Conservation (phyloP, 2,113 vertebrate genomes). For the Dinomys branickii region DNA sequence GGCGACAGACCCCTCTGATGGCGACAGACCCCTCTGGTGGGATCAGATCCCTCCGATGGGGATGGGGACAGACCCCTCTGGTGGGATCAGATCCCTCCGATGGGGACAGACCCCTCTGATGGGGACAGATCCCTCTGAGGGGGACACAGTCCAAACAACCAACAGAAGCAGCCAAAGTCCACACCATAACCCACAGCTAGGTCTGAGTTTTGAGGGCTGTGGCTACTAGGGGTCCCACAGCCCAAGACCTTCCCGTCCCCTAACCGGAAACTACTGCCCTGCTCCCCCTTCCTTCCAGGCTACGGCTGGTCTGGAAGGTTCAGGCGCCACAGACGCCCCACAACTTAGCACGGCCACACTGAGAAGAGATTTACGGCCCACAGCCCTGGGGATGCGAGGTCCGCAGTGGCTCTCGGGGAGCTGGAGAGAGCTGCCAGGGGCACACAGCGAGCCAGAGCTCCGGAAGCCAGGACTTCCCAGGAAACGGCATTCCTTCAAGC, state of each 20-base stretch:
- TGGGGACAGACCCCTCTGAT: background rate
- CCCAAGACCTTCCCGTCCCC: background rate
- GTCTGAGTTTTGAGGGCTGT: background rate
- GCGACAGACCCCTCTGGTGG: no score
- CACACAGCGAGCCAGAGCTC: slow-evolving; percentile 51
- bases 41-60: accelerated
- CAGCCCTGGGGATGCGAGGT: slow-evolving; percentile 56
- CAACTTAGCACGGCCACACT: slow-evolving; percentile 46
- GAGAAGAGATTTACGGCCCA: slow-evolving; percentile 55
- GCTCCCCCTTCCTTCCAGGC: no score
- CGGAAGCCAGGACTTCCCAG: background rate
- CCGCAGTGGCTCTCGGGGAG: slow-evolving; percentile 70
- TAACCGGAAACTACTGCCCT: background rate
- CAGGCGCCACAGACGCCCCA: no score
- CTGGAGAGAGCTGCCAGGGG: slow-evolving; percentile 61
- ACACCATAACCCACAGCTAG: background rate
- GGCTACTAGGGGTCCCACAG: background rate
- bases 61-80: background rate
- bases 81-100: no score
- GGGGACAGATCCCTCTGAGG: background rate
- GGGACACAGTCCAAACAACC: background rate
- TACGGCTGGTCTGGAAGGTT: background rate
- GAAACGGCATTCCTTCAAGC: background rate
- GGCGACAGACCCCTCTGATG: background rate
- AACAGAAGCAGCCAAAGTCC: accelerated